Percentiles rank a stretch among this genome's conserved stretches.
These are phyloP conservation scores for Ochotona curzoniae DNA, from an alignment of 2,113 vertebrate species.

Conservation along the genomic window DNA sequence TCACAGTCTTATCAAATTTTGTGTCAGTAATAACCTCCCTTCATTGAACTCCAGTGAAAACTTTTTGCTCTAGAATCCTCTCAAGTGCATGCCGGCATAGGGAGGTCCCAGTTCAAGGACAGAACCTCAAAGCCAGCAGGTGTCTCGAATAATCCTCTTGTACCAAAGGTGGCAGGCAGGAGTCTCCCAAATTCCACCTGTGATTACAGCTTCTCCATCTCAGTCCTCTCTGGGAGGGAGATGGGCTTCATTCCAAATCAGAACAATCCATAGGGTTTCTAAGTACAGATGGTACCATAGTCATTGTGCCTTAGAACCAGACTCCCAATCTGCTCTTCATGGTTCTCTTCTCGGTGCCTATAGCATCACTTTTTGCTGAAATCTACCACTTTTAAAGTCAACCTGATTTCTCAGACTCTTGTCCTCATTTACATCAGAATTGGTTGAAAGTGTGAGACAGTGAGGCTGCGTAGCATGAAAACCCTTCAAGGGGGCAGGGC, in stretches of 20 bases:
- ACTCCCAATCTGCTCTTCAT: not conserved
- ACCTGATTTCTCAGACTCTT: not conserved
- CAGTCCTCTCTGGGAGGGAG: not conserved
- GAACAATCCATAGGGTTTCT: not conserved
- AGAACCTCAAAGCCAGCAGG: not conserved
- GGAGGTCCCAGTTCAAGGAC: not conserved
- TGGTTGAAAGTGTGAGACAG: not conserved
- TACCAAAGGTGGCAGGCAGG: not conserved
- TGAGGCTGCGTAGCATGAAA: not conserved
- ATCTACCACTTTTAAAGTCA: not conserved
- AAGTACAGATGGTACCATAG: not conserved
- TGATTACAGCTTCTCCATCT: not conserved
- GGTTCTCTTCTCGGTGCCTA: not conserved
- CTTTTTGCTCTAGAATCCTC: not conserved
- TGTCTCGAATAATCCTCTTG: not conserved
- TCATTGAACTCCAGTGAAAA: not conserved
- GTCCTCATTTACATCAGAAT: not conserved
- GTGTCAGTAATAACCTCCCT: not conserved
- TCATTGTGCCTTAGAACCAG: not conserved
- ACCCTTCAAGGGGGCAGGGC: not conserved
- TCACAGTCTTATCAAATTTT: not conserved
- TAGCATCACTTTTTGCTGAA: not conserved
- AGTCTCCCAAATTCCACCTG: not conserved
- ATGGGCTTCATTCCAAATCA: not conserved
- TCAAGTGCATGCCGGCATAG: not conserved